Conservation (phyloP, 2,888 invertebrate genomes). For the Nycteola revayana region DNA sequence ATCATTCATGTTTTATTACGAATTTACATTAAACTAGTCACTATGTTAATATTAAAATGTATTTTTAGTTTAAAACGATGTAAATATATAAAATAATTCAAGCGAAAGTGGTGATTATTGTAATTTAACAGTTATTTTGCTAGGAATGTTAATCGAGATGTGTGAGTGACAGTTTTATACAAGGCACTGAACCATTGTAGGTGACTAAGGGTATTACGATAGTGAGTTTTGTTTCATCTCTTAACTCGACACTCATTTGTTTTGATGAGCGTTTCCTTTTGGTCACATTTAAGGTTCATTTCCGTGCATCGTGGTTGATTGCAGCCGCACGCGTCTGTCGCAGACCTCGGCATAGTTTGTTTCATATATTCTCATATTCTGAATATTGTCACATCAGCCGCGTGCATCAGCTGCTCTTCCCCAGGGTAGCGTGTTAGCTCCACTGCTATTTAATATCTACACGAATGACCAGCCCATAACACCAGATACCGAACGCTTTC, state of each 20-base stretch:
- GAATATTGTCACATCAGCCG: no score
- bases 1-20: constrained; percentile 52
- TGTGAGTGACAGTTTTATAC: constrained; percentile 35
- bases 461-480: no score
- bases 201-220: constrained; percentile 14
- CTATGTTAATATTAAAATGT: constrained; percentile 36
- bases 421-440: no score
- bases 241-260: constrained; percentile 11
- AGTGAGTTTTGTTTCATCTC: neutral
- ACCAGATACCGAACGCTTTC: no score
- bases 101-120: constrained; percentile 38
- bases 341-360: no score
- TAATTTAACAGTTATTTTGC: constrained; percentile 41
- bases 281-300: neutral
- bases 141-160: constrained; percentile 40
- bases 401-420: no score
- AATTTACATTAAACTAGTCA: constrained; percentile 56
- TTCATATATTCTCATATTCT: no score
- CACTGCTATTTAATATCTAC: no score
- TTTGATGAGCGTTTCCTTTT: constrained; percentile 23
- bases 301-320: no score
- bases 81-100: constrained; percentile 40
- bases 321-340: no score
- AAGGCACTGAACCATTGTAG: constrained; percentile 38
- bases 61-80: constrained; percentile 36